Evolutionary conservation across 2,888 invertebrate genomes (phyloP), one percentile per base, ranked within the genome.

Genomic region (Euspilapteryx auroguttella): DNA sequence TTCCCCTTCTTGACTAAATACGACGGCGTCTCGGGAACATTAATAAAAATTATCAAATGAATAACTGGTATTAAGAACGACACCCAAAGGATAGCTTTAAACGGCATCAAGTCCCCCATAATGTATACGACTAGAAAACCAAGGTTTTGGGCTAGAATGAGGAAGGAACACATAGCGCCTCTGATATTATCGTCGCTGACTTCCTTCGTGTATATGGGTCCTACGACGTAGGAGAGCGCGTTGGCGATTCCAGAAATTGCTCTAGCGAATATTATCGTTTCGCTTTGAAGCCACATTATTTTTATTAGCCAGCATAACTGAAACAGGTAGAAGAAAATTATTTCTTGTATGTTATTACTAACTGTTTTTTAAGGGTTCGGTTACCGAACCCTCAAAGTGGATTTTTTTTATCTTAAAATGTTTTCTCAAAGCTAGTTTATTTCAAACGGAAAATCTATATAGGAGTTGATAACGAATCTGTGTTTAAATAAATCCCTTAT

Each of bases 141-240:
- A 8, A 32, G 7, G 25, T 30, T 34, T 21, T 34, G 31, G 3
- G 26, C 24, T 9, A 34, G 24, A 21, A 30, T 44, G 39, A 44
- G 37, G 41, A 44, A 28, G 28, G 40, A 41, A 44, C 46, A 47
- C 41, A 46, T 39, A 33, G 37, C 31, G 29, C 36, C 38, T 25
- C 33, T 29, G 37, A 45, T 42, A 33, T 39, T 43, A 42, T 41
- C 42, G 35, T 45, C 40, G 34, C 36, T 42, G 40, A 45, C 47
- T 44, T 45, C 45, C 39, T 49, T 44, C 40, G 41, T 41, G 44
- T 40, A 42, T 40, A 44, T 27, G 4, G 32, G 30, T 9, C 24
- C 13, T 14, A 34, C 23, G 22, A 32, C 32, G 30, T 24, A 32
- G 24, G 8, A 17, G n/a, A 32, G 20, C n/a, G 32, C 34, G 26